Percentiles rank a stretch among this genome's conserved stretches.
These are phyloP conservation scores for Hyles lineata DNA, from an alignment of 2,888 invertebrate species.

Conservation along the genomic window DNA sequence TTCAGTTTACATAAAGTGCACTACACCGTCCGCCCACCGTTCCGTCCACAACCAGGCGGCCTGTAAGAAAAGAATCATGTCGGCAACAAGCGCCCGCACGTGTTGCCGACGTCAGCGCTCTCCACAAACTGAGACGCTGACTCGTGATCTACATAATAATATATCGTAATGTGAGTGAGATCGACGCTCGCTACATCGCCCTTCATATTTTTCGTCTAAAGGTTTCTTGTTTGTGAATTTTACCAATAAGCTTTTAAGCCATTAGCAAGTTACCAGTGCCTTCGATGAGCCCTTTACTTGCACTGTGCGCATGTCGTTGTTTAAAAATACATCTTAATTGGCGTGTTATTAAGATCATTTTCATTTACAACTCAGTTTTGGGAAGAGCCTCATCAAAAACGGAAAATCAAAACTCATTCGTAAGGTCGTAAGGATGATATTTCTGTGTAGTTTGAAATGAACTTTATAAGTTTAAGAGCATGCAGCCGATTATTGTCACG, in stretches of 20 bases:
- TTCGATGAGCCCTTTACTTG: neutral
- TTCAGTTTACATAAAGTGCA: too few relatives aligned
- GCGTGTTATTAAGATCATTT: neutral
- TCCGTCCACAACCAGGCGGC: too few relatives aligned
- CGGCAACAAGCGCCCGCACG: too few relatives aligned
- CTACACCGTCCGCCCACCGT: too few relatives aligned
- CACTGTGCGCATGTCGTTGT: neutral
- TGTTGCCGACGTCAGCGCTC: too few relatives aligned
- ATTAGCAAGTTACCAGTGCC: neutral
- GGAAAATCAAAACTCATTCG: neutral
- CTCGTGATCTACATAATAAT: too few relatives aligned
- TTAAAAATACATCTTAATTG: neutral
- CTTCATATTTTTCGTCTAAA: conserved; percentile 7
- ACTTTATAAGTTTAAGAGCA: conserved; percentile 17
- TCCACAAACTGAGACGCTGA: too few relatives aligned
- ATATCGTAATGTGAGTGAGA: neutral
- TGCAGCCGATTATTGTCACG: neutral
- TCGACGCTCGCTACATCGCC: neutral
- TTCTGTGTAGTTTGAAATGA: neutral
- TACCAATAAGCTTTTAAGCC: neutral
- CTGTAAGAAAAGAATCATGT: too few relatives aligned
- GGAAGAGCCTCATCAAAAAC: neutral
- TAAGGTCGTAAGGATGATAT: neutral
- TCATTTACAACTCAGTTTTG: neutral
- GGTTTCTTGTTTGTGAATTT: conserved; percentile 14